Evolutionary conservation across 2,888 invertebrate species (phyloP).

Genomic region (Limulus polyphemus): DNA sequence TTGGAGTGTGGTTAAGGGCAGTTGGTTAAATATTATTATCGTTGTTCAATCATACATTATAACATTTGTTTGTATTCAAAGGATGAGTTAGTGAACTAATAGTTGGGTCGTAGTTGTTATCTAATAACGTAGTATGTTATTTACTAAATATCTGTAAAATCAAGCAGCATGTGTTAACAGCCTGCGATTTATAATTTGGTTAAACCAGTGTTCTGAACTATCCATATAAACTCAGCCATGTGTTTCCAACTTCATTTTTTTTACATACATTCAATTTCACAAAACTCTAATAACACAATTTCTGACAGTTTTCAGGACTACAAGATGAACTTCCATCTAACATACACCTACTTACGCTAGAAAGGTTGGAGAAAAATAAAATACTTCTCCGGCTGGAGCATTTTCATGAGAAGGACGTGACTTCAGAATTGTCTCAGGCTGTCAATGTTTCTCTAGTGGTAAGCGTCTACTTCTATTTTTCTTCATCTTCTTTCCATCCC

Average conservation of each 20-base stretch:
- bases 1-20: too few species aligned
- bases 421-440: constrained; percentile 9
- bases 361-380: constrained; percentile 12
- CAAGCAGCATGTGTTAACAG: too few species aligned
- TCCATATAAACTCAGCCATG: neutral
- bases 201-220: too few species aligned
- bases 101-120: too few species aligned
- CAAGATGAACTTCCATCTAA: constrained; percentile 19
- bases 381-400: constrained; percentile 23
- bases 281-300: neutral
- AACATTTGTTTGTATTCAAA: too few species aligned
- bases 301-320: constrained; percentile 14
- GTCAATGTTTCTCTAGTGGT: constrained; percentile 17
- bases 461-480: neutral
- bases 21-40: too few species aligned
- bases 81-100: too few species aligned
- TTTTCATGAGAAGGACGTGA: constrained; percentile 18
- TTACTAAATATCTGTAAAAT: too few species aligned
- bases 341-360: constrained; percentile 23
- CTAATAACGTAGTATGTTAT: too few species aligned
- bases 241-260: neutral
- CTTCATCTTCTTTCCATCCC: neutral
- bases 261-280: neutral
- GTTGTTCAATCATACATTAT: too few species aligned
- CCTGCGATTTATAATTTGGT: too few species aligned